Conservation (phyloP, 2,797 vertebrate genomes). For the Rhinophrynus dorsalis region DNA sequence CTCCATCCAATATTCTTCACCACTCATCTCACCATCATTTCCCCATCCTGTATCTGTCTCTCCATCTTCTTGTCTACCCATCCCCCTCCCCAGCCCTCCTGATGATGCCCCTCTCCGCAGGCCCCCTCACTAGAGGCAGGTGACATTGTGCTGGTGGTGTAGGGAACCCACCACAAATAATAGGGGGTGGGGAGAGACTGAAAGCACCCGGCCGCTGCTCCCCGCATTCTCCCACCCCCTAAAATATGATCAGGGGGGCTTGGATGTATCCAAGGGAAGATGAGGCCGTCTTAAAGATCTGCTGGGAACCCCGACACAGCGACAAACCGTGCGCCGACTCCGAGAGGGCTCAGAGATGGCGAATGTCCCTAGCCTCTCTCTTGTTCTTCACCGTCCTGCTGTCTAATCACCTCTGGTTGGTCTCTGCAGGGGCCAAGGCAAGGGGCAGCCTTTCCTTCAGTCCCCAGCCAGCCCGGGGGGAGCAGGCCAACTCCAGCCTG, state of each 20-base stretch:
- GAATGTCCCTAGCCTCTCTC: conserved; percentile 76
- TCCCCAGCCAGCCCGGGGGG: conserved; percentile 52
- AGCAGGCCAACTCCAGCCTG: conserved; percentile 49
- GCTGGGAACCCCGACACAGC: conserved; percentile 68
- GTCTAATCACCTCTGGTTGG: conserved; percentile 77
- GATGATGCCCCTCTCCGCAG: conserved; percentile 56
- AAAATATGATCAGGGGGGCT: conserved; percentile 81
- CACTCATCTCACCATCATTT: conserved; percentile 10
- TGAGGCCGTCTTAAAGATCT: conserved; percentile 70
- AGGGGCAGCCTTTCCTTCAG: conserved; percentile 58
- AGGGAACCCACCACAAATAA: conserved; percentile 40
- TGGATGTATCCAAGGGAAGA: conserved; percentile 78
- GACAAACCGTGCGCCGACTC: conserved; percentile 75
- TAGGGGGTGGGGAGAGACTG: conserved; percentile 40
- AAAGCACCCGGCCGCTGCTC: conserved; percentile 21
- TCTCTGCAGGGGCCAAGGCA: conserved; percentile 71
- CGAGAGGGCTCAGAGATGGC: conserved; percentile 80
- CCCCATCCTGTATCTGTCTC: conserved; percentile 3
- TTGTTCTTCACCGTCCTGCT: conserved; percentile 78
- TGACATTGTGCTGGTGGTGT: conserved; percentile 58
- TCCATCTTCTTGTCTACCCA: conserved; percentile 24
- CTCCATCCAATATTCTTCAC: background rate
- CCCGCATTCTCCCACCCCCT: conserved; percentile 60
- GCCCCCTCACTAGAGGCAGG: conserved; percentile 59
- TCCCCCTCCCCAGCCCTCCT: conserved; percentile 19